Base-by-base conservation (phyloP, 2,888 invertebrate genomes). In the Epinotia ramella region DNA sequence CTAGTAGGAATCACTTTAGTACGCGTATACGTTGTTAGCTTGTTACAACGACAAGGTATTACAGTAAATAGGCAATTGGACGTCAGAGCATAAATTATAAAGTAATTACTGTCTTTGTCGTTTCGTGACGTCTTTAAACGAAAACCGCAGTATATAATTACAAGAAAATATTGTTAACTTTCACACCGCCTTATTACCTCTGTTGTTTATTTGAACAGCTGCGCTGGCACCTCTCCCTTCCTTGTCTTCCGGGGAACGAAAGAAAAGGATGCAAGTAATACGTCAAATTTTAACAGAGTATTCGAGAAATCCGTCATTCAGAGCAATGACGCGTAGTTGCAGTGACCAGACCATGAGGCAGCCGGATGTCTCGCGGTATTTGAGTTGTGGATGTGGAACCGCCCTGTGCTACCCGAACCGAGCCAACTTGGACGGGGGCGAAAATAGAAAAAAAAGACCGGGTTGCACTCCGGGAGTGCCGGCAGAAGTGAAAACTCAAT, bases 171-270 rank as follows among this genome's bases (percentile, higher is more conserved):
- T 79, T 78, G 80, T 83, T 83, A 83, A 84, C 83, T 83, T 82
- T 83, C 79, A 73, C 84, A 69, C 73, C 79, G 73, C 44, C 79
- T 77, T 78, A 77, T 70, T 77, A 69, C 82, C 77, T 79, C 79
- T 79, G 80, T 62, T 78, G 77, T 80, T 82, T 83, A 76, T 78
- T 81, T 82, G 79, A 78, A 78, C 81, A 84, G 83, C 80, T 83
- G 84, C 73, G 67, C n/a, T 57, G 44, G 62, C 18, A 56, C n/a
- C n/a, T 20, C 5, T 49, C n/a, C n/a, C 28, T 20, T 66, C 59
- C 59, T 46, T 59, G 28, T 73, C 33, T 33, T 33, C 28, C 18
- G 40, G 2, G 18, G 64, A 7, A 44, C 9, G 56, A 63, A 9
- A 20, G 57, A 68, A 68, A 46, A 18, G 13, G n/a, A 65, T 49